Evolutionary conservation across 2,797 vertebrate species (phyloP).

Genomic region (Meda fulgida): DNA sequence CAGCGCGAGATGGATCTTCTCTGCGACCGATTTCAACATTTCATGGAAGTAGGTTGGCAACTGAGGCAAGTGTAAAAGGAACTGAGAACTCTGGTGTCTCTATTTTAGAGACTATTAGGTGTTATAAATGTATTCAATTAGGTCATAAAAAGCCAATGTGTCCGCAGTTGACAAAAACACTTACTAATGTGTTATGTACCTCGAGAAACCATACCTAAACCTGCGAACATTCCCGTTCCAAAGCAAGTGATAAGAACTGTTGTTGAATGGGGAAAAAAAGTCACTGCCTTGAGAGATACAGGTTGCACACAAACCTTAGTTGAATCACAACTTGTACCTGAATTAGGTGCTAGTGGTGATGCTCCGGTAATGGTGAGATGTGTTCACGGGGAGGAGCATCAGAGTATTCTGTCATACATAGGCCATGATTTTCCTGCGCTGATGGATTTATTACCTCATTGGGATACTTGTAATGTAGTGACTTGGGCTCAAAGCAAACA

Average conservation of each 20-base stretch:
- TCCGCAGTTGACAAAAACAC: background rate
- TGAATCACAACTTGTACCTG: background rate
- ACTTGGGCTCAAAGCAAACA: background rate
- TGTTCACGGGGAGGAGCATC: background rate
- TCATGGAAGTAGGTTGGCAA: background rate
- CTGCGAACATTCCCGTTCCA: fast-evolving
- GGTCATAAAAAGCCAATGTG: background rate
- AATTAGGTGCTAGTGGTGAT: background rate
- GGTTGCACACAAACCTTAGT: background rate
- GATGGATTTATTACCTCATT: background rate
- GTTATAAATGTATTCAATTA: background rate
- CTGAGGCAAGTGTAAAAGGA: background rate
- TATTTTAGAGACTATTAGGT: background rate
- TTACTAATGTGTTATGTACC: background rate
- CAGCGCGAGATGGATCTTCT: background rate
- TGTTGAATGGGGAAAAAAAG: background rate
- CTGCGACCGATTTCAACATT: background rate
- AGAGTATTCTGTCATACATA: background rate
- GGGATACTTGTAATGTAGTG: background rate
- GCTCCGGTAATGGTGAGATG: background rate
- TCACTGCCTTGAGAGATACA: background rate
- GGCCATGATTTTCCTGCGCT: background rate
- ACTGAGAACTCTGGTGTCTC: no score
- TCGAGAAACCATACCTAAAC: background rate
- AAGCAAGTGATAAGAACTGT: background rate